Percentiles rank a stretch among this genome's conserved stretches.
phyloP scores from a whole-genome alignment of 2,797 vertebrate genomes.

The Ptychadena robeensis region DNA sequence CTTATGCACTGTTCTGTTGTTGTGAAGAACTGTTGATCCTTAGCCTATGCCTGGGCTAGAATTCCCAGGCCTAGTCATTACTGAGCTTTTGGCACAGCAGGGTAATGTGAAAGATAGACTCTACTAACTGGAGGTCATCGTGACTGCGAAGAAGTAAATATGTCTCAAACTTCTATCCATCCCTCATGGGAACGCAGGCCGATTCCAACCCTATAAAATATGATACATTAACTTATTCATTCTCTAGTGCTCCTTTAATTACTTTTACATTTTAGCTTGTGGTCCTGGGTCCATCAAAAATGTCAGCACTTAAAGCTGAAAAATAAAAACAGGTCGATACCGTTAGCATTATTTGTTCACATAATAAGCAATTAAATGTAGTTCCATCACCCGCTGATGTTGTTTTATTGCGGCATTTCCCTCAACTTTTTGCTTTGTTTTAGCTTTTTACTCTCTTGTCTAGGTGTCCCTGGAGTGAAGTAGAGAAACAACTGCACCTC shows the following conservation, averaged over 20 bases:
- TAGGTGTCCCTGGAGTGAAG: not conserved
- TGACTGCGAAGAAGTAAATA: constrained; percentile 24
- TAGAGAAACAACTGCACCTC: not conserved
- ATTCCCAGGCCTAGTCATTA: constrained; percentile 51
- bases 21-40: constrained; percentile 45
- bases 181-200: constrained; percentile 9
- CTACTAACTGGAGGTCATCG: constrained; percentile 40
- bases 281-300: constrained; percentile 21
- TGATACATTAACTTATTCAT: constrained; percentile 17
- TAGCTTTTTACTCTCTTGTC: not conserved
- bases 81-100: constrained; percentile 36
- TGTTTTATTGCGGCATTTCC: not conserved
- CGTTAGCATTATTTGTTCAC: constrained; percentile 19
- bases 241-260: constrained; percentile 22
- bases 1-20: constrained; percentile 30
- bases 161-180: constrained; percentile 15
- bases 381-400: not conserved
- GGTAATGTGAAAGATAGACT: constrained; percentile 27
- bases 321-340: constrained; percentile 26
- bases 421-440: not conserved
- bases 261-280: constrained; percentile 32
- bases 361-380: constrained; percentile 27
- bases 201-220: not conserved
- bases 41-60: constrained; percentile 41
- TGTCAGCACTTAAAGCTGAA: not conserved